Base-by-base conservation (phyloP, 2,797 vertebrate genomes). In the Moxostoma hubbsi region DNA sequence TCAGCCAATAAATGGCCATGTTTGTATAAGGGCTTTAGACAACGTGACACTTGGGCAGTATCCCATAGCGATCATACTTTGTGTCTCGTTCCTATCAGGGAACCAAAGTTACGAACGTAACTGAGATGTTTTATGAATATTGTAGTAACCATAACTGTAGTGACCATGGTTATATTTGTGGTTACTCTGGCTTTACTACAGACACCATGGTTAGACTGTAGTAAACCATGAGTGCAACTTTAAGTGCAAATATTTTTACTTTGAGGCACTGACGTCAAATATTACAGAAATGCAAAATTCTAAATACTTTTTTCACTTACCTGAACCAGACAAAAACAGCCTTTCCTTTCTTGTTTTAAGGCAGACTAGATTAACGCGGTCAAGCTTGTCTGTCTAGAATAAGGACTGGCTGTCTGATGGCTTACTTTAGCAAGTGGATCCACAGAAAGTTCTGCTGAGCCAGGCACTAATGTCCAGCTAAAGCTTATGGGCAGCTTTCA, bases 401-500 rank as follows among this genome's bases (percentile, higher is more conserved):
- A 58, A 76, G 77, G 82, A 82, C 81, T 79, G 77, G 82, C 71
- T 80, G 85, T 84, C 85, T 86, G 82, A 86, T 86, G 81, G 78
- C 81, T 86, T 76, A 79, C 82, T 86, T 84, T 84, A 84, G 82
- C 77, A 84, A 82, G 82, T 86, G 83, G 85, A 86, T 82, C 81
- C 75, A 84, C 78, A 70, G 80, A 71, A 81, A 80, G 82, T 84
- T 86, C 77, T 86, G 85, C 85, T 86, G 85, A 86, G 77, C 77
- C 79, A 74, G 82, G 82, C 85, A 86, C 77, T 82, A 86, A 86
- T 66, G 85, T 82, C 78, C 80, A 77, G 82, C 82, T 84, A 84
- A 86, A 83, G 75, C 82, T 82, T 83, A 79, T 81, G 77, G 82
- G 82, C 80, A 85, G 80, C 80, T 83, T 79, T 84, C 82, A 84